Evolutionary conservation across 1,140 invertebrate genomes (phyloP).

Genomic region (Apis mellifera): DNA sequence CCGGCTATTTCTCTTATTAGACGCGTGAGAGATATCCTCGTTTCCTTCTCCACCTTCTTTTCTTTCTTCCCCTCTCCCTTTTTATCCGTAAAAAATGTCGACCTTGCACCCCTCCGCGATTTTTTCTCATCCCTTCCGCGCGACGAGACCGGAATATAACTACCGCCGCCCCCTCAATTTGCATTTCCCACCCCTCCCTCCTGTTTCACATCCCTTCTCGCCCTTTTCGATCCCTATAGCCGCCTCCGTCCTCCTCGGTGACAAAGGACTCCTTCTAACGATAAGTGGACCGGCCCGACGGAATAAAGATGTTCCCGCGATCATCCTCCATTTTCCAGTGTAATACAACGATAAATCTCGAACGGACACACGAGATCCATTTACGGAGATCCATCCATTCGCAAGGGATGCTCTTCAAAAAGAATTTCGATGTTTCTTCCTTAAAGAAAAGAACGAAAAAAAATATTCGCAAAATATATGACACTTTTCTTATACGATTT

Average conservation of each 20-base stretch:
- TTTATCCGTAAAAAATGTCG: constrained; percentile 45
- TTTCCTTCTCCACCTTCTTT: neutral
- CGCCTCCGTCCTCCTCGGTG: constrained; percentile 18
- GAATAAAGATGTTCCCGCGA: constrained; percentile 52
- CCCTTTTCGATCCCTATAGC: neutral
- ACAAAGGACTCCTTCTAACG: constrained; percentile 53
- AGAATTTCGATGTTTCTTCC: too few relatives aligned
- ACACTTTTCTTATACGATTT: too few relatives aligned
- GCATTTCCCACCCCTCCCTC: constrained; percentile 40
- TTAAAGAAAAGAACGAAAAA: neutral
- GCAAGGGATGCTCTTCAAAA: neutral
- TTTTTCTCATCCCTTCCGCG: constrained; percentile 41
- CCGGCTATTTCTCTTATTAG: constrained; percentile 41
- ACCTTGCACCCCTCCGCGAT: constrained; percentile 24
- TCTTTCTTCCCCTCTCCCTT: neutral
- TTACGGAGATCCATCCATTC: constrained; percentile 13
- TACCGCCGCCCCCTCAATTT: constrained; percentile 39
- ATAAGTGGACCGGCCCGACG: constrained; percentile 51
- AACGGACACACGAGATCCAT: constrained; percentile 46
- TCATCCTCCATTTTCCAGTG: constrained; percentile 48
- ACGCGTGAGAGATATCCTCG: neutral
- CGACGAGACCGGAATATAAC: constrained; percentile 20
- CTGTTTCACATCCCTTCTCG: neutral
- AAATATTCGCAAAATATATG: neutral
- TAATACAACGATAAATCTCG: constrained; percentile 57